Conservation (phyloP, 2,888 invertebrate genomes). For the Nemotelus nigrinus region DNA sequence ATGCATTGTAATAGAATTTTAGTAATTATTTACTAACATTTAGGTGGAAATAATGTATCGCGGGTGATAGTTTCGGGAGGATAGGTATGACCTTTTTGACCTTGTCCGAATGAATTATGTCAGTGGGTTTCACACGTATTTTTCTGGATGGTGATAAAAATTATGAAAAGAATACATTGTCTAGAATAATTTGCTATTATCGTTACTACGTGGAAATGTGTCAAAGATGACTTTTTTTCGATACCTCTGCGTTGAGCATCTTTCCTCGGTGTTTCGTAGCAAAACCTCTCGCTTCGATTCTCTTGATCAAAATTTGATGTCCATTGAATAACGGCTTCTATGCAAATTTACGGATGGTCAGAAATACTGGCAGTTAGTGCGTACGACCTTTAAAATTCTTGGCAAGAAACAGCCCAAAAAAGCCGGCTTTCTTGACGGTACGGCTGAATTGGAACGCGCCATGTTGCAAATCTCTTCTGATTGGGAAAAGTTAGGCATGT, state of each 20-base stretch:
- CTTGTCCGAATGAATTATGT: background rate
- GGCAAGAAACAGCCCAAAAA: background rate
- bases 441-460: conserved; percentile 29
- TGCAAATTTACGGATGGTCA: background rate
- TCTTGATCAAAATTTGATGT: background rate
- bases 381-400: conserved; percentile 30
- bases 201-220: no score
- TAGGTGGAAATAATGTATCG: no score
- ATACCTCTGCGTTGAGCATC: no score
- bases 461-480: conserved; percentile 15
- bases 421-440: conserved; percentile 18
- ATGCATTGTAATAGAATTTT: no score
- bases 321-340: background rate
- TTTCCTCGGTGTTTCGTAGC: no score
- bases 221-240: no score
- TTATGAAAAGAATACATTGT: no score
- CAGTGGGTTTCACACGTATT: no score
- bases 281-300: no score
- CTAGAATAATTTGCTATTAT: no score
- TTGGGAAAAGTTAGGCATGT: conserved; percentile 5
- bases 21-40: no score
- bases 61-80: background rate
- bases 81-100: conserved; percentile 36
- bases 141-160: no score
- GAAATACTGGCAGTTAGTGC: conserved; percentile 4